phyloP scores from a whole-genome alignment of 2,113 vertebrate genomes.

The Melanerpes formicivorus region DNA sequence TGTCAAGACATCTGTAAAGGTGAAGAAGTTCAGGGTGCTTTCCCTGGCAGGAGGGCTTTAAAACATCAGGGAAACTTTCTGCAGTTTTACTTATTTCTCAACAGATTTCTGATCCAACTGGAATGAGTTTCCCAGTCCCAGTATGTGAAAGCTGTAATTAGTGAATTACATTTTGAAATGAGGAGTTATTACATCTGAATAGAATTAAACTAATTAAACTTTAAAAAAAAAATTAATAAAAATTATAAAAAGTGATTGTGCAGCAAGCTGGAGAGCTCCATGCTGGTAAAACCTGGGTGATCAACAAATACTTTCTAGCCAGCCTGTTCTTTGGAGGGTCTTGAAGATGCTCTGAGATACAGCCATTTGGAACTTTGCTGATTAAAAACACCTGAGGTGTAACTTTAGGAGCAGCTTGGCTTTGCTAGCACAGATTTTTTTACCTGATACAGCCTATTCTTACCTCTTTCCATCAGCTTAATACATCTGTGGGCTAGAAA shows the following conservation, averaged over 20 bases:
- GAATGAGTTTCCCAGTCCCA: slow-evolving; percentile 5
- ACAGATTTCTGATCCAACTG: slow-evolving; percentile 33
- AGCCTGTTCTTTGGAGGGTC: not conserved
- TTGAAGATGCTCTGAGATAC: not conserved
- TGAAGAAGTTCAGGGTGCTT: slow-evolving; percentile 54
- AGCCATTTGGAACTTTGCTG: not conserved
- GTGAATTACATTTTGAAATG: slow-evolving; percentile 58
- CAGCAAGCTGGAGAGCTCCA: not conserved
- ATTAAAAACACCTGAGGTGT: slow-evolving; percentile 1
- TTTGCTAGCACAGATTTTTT: slow-evolving; percentile 10
- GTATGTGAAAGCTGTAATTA: slow-evolving; percentile 36
- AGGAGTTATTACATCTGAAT: slow-evolving; percentile 42
- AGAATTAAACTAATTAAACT: slow-evolving; percentile 58
- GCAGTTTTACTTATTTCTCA: slow-evolving; percentile 37
- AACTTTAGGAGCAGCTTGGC: slow-evolving; percentile 26
- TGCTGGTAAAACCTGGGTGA: not conserved
- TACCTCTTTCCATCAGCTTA: slow-evolving; percentile 9
- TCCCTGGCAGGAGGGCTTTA: slow-evolving; percentile 2
- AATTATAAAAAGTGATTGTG: not conserved
- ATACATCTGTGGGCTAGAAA: not conserved
- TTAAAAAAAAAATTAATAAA: not conserved
- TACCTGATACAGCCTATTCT: slow-evolving; percentile 3
- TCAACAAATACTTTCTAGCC: not conserved
- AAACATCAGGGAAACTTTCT: slow-evolving; percentile 29
- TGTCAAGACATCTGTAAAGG: slow-evolving; percentile 66